Conservation (phyloP, 2,888 invertebrate genomes). For the Exephanes ischioxanthus region DNA sequence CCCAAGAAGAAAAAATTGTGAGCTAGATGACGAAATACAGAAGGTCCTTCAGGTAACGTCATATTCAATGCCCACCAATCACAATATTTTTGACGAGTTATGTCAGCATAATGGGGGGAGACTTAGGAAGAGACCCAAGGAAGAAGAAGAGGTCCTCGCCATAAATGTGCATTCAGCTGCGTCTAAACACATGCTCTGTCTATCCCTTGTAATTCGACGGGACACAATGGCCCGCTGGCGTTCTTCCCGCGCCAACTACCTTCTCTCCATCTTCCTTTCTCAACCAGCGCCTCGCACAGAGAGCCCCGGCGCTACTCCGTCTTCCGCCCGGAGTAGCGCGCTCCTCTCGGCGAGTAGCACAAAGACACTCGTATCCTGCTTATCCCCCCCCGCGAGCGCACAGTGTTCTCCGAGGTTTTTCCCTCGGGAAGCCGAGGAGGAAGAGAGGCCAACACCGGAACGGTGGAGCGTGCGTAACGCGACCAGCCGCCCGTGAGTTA, state of each 20-base stretch:
- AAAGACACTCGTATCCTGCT: slow-evolving; percentile 79
- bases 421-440: slow-evolving; percentile 80
- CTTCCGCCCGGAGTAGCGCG: slow-evolving; percentile 55
- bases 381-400: slow-evolving; percentile 75
- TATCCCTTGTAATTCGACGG: slow-evolving; percentile 74
- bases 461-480: slow-evolving; percentile 83
- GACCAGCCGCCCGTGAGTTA: slow-evolving; percentile 84
- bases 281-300: slow-evolving; percentile 16
- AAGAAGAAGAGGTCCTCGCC: slow-evolving; percentile 64
- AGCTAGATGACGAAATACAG: slow-evolving; percentile 11
- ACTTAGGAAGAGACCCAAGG: slow-evolving; percentile 39
- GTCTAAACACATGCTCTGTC: slow-evolving; percentile 77
- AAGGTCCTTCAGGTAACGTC: slow-evolving; percentile 80
- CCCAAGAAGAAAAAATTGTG: not conserved
- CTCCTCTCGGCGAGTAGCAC: slow-evolving; percentile 77
- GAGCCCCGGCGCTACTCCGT: slow-evolving; percentile 8
- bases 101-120: slow-evolving; percentile 80
- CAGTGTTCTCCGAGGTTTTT: slow-evolving; percentile 72
- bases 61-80: slow-evolving; percentile 82
- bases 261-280: not conserved
- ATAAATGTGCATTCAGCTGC: slow-evolving; percentile 80
- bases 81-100: slow-evolving; percentile 85
- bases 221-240: slow-evolving; percentile 73
- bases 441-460: slow-evolving; percentile 62
- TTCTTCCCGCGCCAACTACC: slow-evolving; percentile 25